These are phyloP conservation scores for Drosophila kanapiae DNA, from an alignment of 1,140 invertebrate genomes.

Conservation along the genomic window DNA sequence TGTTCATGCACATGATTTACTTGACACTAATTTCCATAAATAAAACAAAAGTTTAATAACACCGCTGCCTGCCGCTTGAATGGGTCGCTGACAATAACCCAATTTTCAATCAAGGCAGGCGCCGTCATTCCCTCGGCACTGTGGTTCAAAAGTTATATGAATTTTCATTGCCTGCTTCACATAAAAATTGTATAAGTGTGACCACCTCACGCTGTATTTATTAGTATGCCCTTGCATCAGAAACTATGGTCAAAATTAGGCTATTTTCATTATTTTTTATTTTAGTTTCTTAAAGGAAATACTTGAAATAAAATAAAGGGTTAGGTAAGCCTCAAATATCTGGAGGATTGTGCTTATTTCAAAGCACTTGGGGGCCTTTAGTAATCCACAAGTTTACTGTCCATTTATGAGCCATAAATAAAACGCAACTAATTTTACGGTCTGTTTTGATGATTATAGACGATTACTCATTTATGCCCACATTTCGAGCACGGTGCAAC, in stretches of 20 bases:
- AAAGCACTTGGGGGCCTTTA: background rate
- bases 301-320: background rate
- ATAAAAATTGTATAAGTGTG: background rate
- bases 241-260: background rate
- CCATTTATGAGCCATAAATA: constrained; percentile 20
- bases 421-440: constrained; percentile 9
- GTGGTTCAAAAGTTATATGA: constrained; percentile 2
- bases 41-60: constrained; percentile 78
- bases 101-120: constrained; percentile 75
- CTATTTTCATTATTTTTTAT: background rate
- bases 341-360: background rate
- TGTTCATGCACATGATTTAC: constrained; percentile 78
- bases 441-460: constrained; percentile 28
- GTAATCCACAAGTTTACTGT: background rate
- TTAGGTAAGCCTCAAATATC: too few relatives aligned
- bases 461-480: constrained; percentile 29
- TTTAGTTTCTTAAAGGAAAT: background rate
- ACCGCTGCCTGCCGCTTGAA: constrained; percentile 42
- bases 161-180: background rate
- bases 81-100: constrained; percentile 76
- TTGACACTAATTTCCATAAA: constrained; percentile 84
- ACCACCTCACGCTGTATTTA: background rate
- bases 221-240: background rate
- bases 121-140: constrained; percentile 27
- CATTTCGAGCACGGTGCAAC: constrained; percentile 34